Base-by-base conservation (phyloP, 1,140 invertebrate species). In the Whitmania pigra region DNA sequence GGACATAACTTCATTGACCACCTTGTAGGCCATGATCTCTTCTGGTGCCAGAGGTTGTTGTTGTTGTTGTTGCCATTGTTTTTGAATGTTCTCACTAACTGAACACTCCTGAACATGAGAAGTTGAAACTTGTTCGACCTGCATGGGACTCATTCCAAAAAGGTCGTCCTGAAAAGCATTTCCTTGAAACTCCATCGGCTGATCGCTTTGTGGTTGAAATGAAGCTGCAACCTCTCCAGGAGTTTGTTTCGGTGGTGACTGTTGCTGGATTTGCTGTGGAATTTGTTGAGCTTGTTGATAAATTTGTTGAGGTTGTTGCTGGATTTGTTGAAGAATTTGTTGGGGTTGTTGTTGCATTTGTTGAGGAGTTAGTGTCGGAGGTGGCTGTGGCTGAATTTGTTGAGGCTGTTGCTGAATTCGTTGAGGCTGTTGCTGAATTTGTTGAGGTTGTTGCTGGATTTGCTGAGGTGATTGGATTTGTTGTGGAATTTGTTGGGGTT, bases 1-100 rank as follows among this genome's bases (percentile, higher is more conserved):
- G 9, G 57, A 63, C 57, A 63, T 63, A 13, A 63, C 57, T 63
- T 63, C 57, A 31, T 15, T 63, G 57, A 63, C 57, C 22, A 63
- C 57, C 11, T n/a, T 63, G 57, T 63, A 63, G 11, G 57, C 57
- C 15, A 63, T 63, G 29, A 63, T 63, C 29, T 63, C 57, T 63
- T 63, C 57, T n/a, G 22, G 57, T 2, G 57, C 22, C 57, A 63
- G 11, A 25, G 57, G 57, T 31, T 63, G 57, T 13, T 63, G 57
- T 20, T 63, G 57, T 31, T 63, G 57, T 31, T 63, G 57, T 31
- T 7, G 15, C 22, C 22, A 63, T 31, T 63, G 57, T 63, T 63
- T 6, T 31, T 63, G 57, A 18, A 63, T 63, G 22, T 22, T 63
- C 11, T 22, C 57, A 0, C 11, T 25, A 18, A 63, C 22, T 63